A percentile compares a stretch with the other conserved stretches of the same genome.
These are phyloP conservation scores for Paramisgurnus dabryanus DNA, from an alignment of 2,113 vertebrate species.

Conservation along the genomic window DNA sequence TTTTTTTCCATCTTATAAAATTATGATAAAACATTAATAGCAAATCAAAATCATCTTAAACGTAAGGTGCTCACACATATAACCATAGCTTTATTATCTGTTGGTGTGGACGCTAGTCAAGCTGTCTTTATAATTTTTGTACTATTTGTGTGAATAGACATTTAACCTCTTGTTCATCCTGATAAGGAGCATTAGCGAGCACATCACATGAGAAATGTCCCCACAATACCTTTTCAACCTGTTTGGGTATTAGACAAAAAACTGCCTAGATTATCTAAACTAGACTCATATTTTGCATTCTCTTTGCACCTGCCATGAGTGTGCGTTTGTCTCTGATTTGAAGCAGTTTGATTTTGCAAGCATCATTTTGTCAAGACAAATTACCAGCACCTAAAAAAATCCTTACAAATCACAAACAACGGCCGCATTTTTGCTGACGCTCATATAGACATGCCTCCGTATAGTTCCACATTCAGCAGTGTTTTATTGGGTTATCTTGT, in stretches of 20 bases:
- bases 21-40: too few species aligned
- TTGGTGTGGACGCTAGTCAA: too few species aligned
- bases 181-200: conserved; percentile 22
- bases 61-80: too few species aligned
- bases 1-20: too few species aligned
- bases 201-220: conserved; percentile 15
- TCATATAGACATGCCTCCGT: not conserved
- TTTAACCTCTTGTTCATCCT: conserved; percentile 18
- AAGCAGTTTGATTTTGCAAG: not conserved
- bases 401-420: conserved; percentile 29
- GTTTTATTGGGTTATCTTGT: not conserved
- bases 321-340: not conserved
- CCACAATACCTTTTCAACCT: conserved; percentile 13
- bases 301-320: not conserved
- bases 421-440: not conserved
- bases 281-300: not conserved
- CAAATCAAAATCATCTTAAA: too few species aligned
- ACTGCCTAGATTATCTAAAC: conserved; percentile 13
- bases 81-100: too few species aligned
- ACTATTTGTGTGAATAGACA: not conserved
- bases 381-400: conserved; percentile 15
- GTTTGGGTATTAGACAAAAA: conserved; percentile 12
- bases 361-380: conserved; percentile 22
- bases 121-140: too few species aligned
- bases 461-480: conserved; percentile 22